Evolutionary conservation across 2,113 vertebrate species (phyloP), one percentile per base, ranked within the genome.

Genomic region (Pseudonaja textilis): DNA sequence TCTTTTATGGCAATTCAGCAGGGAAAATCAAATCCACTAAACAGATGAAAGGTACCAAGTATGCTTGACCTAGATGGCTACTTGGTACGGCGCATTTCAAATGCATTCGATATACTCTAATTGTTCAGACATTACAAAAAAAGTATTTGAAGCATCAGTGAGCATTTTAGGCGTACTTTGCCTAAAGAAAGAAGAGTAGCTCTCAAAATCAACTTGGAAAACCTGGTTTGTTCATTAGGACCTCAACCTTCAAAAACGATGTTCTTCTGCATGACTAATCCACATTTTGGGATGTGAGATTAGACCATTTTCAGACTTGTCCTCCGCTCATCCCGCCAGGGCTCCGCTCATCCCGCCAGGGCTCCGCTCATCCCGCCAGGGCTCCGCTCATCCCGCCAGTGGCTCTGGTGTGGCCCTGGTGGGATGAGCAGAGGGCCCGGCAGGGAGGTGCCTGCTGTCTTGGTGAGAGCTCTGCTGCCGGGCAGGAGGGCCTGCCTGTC

Each of bases 41-140:
- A 61, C 92, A 93, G 88, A 94, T 81, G 89, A 94, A 95, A 91
- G 69, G 56, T 93, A 94, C 92, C 93, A 93, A 88, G 86, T 85
- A 81, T 87, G 61, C 91, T 92, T 96, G 93, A 95, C 91, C 93
- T 95, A 95, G 54, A 91, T 92, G 88, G 87, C 93, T 92, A 89
- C 69, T 93, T 95, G 3, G 1, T 57, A 89, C 91, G 61, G 90
- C 93, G 61, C 2, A 0, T 95, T 92, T 95, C 92, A 94, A 94
- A 94, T 91, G 91, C 29, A 91, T 94, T 95, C 89, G 4, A 92
- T 88, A 92, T 0, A 93, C 93, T 96, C 92, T 93, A 96, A 94
- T 95, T 96, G 92, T 91, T 93, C 90, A 25, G 18, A 55, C 85
- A 92, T 87, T 93, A 61, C 39, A 34, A 88, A 89, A 91, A 91